phyloP scores from a whole-genome alignment of 2,888 invertebrate genomes.

The Leucozona laternaria region DNA sequence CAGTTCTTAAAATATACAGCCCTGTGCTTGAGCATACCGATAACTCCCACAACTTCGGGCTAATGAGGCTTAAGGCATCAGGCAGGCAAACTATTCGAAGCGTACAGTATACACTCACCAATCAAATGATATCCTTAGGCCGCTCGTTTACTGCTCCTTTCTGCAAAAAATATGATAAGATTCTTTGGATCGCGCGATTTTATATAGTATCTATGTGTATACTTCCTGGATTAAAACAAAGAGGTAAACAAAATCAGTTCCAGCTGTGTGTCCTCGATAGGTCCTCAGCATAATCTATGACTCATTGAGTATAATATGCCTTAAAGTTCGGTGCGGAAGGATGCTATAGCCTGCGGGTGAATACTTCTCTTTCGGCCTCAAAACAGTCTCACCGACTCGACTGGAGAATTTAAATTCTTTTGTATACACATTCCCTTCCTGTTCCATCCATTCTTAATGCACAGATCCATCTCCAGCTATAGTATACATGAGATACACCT shows the following conservation, averaged over 20 bases:
- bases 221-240: constrained; percentile 68
- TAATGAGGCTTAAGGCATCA: constrained; percentile 31
- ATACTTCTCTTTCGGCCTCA: constrained; percentile 32
- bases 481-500: background rate
- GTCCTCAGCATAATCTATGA: constrained; percentile 69
- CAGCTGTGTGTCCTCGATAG: constrained; percentile 60
- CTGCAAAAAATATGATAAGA: constrained; percentile 19
- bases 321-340: constrained; percentile 38
- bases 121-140: constrained; percentile 57
- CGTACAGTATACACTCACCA: constrained; percentile 33
- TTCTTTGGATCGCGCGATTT: constrained; percentile 13
- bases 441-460: constrained; percentile 39
- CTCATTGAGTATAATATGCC: constrained; percentile 56
- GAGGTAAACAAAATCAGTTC: constrained; percentile 69
- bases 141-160: constrained; percentile 25
- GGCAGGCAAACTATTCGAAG: constrained; percentile 23
- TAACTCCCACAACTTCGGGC: background rate
- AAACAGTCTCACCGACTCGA: constrained; percentile 27
- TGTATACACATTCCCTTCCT: constrained; percentile 63
- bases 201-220: constrained; percentile 15
- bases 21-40: background rate
- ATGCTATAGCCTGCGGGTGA: constrained; percentile 18
- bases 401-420: constrained; percentile 66
- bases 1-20: background rate
- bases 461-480: constrained; percentile 35